A percentile compares a stretch with the other conserved stretches of the same genome.
phyloP scores from a whole-genome alignment of 2,113 vertebrate species.

The Python bivittatus region DNA sequence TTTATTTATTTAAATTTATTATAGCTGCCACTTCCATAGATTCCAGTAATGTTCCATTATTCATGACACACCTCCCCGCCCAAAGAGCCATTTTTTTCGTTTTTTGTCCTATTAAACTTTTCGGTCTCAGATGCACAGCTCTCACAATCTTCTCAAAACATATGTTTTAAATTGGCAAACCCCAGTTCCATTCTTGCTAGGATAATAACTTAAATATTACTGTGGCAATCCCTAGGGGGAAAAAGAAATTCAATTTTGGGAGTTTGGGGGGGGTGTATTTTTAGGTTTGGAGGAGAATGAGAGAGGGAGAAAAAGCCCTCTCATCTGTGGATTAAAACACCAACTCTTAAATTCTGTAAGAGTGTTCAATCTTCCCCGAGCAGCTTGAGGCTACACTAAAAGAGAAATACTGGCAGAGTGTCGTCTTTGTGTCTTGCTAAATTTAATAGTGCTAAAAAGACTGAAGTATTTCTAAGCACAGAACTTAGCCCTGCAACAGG shows the following conservation, averaged over 20 bases:
- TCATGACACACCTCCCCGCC: too few relatives aligned
- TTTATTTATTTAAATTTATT: background rate
- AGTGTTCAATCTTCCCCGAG: slow-evolving; percentile 41
- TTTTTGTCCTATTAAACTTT: slow-evolving; percentile 33
- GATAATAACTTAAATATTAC: background rate
- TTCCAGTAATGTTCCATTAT: background rate
- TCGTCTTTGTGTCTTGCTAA: slow-evolving; percentile 46
- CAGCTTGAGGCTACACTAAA: slow-evolving; percentile 41
- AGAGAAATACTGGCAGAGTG: slow-evolving; percentile 12
- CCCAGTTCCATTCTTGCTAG: background rate
- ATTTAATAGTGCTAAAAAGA: slow-evolving; percentile 17
- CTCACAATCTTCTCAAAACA: slow-evolving; percentile 44
- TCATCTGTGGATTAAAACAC: slow-evolving; percentile 17
- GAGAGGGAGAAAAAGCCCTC: background rate
- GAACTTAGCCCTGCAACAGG: slow-evolving; percentile 44
- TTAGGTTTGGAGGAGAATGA: background rate
- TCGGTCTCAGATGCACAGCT: background rate
- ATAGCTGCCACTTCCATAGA: background rate
- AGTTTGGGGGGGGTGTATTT: background rate
- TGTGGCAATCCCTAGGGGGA: background rate
- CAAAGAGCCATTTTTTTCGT: rapidly evolving
- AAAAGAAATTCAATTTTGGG: background rate
- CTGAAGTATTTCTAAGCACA: slow-evolving; percentile 43
- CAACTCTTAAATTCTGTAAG: background rate
- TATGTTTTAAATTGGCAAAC: slow-evolving; percentile 36